phyloP scores from a whole-genome alignment of 2,113 vertebrate genomes.

The Poicephalus gulielmi region DNA sequence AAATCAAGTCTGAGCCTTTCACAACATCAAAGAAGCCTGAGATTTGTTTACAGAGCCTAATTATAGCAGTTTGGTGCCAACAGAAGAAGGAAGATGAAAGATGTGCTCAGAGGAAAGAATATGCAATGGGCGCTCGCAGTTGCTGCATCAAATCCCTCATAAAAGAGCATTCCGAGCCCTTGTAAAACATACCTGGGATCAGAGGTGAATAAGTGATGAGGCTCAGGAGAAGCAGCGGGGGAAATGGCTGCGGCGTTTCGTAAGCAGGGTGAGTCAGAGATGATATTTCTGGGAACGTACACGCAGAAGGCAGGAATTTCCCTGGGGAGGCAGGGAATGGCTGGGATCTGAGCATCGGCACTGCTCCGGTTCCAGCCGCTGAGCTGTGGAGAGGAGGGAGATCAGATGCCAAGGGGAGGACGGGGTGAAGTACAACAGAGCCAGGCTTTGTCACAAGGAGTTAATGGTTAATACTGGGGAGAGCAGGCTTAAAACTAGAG shows the following conservation, averaged over 20 bases:
- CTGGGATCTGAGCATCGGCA: not conserved
- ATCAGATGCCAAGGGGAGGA: not conserved
- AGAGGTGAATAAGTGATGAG: not conserved
- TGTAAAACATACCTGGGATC: not conserved
- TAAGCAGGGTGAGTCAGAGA: slow-evolving; percentile 6
- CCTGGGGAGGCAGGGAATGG: not conserved
- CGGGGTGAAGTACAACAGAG: not conserved
- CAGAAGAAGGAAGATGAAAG: not conserved
- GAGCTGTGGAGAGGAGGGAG: not conserved
- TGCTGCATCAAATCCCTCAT: not conserved
- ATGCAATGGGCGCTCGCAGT: not conserved
- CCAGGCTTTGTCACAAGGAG: not conserved
- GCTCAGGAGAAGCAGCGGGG: not conserved
- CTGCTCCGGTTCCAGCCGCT: not conserved
- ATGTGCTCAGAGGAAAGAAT: not conserved
- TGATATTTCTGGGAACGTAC: not conserved
- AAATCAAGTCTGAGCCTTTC: not conserved
- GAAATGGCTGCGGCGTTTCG: not conserved
- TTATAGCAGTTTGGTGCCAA: not conserved
- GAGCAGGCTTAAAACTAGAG: not conserved
- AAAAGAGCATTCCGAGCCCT: not conserved
- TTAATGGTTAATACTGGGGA: not conserved
- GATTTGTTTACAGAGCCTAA: not conserved
- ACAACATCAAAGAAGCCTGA: not conserved
- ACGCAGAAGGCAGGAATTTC: slow-evolving; percentile 1